phyloP scores from a whole-genome alignment of 1,140 invertebrate genomes.

The Drosophila albomicans region DNA sequence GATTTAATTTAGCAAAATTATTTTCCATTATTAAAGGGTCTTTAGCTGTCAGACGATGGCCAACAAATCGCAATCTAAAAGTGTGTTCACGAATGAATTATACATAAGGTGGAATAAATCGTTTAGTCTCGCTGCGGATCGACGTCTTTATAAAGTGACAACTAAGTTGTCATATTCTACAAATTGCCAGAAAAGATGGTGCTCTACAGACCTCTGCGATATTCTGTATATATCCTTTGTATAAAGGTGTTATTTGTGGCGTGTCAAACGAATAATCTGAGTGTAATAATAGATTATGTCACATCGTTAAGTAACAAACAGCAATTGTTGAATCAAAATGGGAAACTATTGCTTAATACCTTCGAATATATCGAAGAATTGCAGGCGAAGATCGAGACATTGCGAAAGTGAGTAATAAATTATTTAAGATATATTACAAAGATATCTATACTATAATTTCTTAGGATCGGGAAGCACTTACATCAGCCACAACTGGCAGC shows the following conservation, averaged over 20 bases:
- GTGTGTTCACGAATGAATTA: no score
- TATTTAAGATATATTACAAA: neutral
- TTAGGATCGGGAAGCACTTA: constrained; percentile 28
- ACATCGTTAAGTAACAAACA: constrained; percentile 1
- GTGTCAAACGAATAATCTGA: no score
- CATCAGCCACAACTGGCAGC: constrained; percentile 18
- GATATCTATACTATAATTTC: neutral
- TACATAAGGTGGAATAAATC: neutral
- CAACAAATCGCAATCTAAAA: no score
- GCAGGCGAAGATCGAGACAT: constrained; percentile 7
- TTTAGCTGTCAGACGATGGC: no score
- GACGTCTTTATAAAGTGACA: neutral
- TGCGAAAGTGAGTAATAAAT: constrained; percentile 32
- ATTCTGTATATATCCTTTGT: neutral
- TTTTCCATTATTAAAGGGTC: no score
- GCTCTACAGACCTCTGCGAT: neutral
- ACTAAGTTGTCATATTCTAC: neutral
- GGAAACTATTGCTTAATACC: constrained; percentile 30
- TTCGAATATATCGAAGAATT: constrained; percentile 23
- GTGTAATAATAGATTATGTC: neutral
- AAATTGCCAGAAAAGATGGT: constrained; percentile 21
- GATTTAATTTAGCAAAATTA: no score
- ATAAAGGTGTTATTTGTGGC: neutral
- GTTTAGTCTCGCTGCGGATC: constrained; percentile 13
- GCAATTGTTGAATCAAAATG: constrained; percentile 32